A percentile compares a stretch with the other conserved stretches of the same genome.
Evolutionary conservation across 2,797 vertebrate genomes (phyloP).

Genomic region (Varecia variegata): DNA sequence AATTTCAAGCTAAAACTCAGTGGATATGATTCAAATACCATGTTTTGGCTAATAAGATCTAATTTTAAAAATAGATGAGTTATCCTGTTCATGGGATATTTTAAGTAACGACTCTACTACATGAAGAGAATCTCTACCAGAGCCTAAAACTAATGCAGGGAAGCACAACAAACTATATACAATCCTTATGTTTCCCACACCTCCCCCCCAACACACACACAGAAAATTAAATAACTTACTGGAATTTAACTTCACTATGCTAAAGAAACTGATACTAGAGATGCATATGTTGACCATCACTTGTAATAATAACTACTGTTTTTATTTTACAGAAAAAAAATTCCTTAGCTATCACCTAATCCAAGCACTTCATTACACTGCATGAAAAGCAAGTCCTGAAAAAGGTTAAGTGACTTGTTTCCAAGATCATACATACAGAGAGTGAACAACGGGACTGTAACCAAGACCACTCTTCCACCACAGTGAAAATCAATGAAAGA

Average conservation of each 20-base stretch:
- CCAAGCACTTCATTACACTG: background rate
- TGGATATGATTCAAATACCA: slow-evolving; percentile 26
- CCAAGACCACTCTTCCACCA: background rate
- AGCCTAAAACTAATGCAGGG: background rate
- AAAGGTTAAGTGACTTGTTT: background rate
- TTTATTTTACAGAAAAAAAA: background rate
- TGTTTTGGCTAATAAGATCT: background rate
- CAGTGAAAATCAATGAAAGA: background rate
- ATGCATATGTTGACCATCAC: background rate
- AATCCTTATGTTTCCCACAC: background rate
- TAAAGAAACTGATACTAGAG: slow-evolving; percentile 8
- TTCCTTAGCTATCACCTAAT: background rate
- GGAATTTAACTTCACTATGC: background rate
- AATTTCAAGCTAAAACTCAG: slow-evolving; percentile 58
- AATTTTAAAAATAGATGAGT: slow-evolving; percentile 50
- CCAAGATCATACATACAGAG: background rate
- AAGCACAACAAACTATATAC: background rate
- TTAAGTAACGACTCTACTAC: background rate
- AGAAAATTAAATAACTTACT: slow-evolving; percentile 4
- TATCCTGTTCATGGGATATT: background rate
- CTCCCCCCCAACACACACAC: background rate
- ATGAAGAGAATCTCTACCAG: background rate
- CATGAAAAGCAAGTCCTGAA: background rate
- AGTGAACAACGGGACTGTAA: background rate
- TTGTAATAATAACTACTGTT: background rate